phyloP scores from a whole-genome alignment of 2,797 vertebrate genomes.

The Phrynocephalus forsythii region DNA sequence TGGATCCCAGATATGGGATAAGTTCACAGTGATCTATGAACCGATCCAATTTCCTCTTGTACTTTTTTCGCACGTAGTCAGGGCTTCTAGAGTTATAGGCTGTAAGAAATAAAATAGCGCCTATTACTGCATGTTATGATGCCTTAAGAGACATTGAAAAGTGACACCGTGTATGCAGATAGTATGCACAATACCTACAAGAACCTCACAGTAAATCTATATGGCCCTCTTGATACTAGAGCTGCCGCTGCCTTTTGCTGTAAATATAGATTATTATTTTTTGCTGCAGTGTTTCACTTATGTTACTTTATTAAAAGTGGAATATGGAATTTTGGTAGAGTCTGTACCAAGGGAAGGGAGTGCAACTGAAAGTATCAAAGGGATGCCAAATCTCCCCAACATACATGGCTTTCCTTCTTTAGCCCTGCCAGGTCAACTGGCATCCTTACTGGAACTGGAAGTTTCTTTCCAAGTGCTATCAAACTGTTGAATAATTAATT shows the following conservation, averaged over 20 bases:
- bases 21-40: conserved; percentile 90
- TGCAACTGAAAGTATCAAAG: background rate
- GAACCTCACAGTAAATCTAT: fast-evolving
- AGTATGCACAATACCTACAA: background rate
- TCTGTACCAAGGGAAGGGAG: background rate
- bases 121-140: conserved; percentile 6
- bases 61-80: conserved; percentile 79
- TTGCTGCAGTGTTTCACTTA: no score
- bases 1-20: conserved; percentile 84
- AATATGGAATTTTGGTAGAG: background rate
- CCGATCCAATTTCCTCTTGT: conserved; percentile 85
- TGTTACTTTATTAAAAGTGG: no score
- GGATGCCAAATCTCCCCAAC: background rate
- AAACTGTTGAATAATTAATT: no score
- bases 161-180: background rate
- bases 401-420: background rate
- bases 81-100: conserved; percentile 87
- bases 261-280: background rate
- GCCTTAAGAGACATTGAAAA: fast-evolving
- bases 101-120: conserved; percentile 64
- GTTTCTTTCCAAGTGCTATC: background rate
- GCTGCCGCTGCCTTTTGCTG: background rate
- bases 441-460: no score
- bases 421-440: background rate
- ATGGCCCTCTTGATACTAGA: background rate